Evolutionary conservation across 2,888 invertebrate genomes (phyloP), one percentile per base, ranked within the genome.

Genomic region (Actias luna): DNA sequence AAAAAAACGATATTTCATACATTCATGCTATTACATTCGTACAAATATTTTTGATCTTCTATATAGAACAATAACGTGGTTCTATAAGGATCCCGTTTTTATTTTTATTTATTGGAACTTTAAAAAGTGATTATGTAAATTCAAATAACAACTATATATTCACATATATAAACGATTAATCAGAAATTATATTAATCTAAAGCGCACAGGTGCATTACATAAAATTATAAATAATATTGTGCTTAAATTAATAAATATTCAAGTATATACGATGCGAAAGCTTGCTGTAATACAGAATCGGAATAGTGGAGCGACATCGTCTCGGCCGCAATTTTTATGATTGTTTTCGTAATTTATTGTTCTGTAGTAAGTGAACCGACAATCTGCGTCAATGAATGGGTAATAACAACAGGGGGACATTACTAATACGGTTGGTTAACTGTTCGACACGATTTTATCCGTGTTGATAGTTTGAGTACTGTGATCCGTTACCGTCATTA

Each of bases 301-400:
- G 67, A 66, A 76, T 77, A 76, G 8, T 22, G 22, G 36, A 18
- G 22, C 16, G 36, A 25, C 18, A 22, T 76, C 72, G 75, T 72
- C 75, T 76, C 69, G 69, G 69, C 75, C 63, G 79, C 82, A 84
- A 85, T 84, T 80, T 78, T 76, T 71, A 76, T 78, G 75, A 85
- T 86, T 85, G 83, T 86, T 84, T 80, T 75, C 59, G 73, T 64
- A 66, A 65, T 79, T 77, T 76, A 77, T 78, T 73, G 71, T 73
- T 69, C 71, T 69, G 69, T 70, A 71, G 70, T 75, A 59, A 68
- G 70, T 71, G 70, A 70, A 73, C 68, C 65, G 64, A 66, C 65
- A 65, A 64, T 58, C 58, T 35, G 59, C 25, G 27, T 29, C 50
- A 57, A 61, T 65, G 46, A 60, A 61, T 36, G 46, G 42, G 22